Evolutionary conservation across 1,140 invertebrate species (phyloP), one percentile per base, ranked within the genome.

Genomic region (Drosophila nannoptera): DNA sequence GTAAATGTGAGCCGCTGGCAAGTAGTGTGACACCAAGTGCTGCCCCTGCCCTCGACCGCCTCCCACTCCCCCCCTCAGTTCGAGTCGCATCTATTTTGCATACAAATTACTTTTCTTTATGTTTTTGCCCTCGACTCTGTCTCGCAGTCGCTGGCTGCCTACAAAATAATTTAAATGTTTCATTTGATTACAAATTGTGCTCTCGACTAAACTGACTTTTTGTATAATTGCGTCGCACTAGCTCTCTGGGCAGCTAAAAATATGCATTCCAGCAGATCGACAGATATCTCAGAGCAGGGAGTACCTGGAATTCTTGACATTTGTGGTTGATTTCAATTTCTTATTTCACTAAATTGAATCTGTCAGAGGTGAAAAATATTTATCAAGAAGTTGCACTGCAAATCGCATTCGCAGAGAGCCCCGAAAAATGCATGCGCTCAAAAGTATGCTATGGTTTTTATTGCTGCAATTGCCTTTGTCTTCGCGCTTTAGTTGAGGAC

Each of bases 91-190:
- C 77, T 86, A 81, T 86, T 86, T 86, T 82, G 81, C 81, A 86
- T 86, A 86, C 81, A 86, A 86, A 86, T 86, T 76, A 84, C 75
- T 87, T 86, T 86, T 86, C 81, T 84, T 84, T 86, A 86, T 86
- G 81, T 77, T 75, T 75, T 84, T 69, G 75, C 61, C 33, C 60
- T 32, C 12, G 40, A 14, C 12, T 42, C 40, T 14, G 68, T 53
- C 38, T 63, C 46, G 42, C 33, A 49, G 36, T 36, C 46, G 40
- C 22, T 14, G 22, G 36, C 49, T 73, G 73, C 78, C 80, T 70
- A 63, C 65, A 69, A 86, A 86, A 86, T 86, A 86, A 86, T 86
- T 86, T 86, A 86, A 86, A 86, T 86, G 82, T 86, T 86, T 86
- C 82, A 86, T 86, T 86, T 75, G 82, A 86, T 86, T 86, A 81